phyloP scores from a whole-genome alignment of 2,113 vertebrate genomes.

The Guaruba guarouba region DNA sequence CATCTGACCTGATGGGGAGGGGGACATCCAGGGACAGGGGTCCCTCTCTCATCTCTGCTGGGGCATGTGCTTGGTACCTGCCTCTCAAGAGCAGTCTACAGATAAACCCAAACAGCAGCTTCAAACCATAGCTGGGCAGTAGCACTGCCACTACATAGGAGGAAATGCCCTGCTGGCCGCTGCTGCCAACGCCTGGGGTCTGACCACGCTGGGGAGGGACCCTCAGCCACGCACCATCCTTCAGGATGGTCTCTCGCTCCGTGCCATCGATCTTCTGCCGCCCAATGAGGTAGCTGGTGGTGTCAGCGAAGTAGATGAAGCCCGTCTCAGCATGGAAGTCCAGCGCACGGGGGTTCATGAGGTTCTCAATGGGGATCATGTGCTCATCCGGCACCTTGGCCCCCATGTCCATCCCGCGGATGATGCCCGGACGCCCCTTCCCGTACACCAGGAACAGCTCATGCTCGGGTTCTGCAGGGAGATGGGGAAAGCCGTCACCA shows the following conservation, averaged over 20 bases:
- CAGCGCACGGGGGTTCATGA: constrained; percentile 94
- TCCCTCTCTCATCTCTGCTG: neutral
- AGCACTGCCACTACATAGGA: rapidly evolving
- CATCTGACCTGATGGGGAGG: neutral
- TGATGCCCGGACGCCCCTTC: constrained; percentile 93
- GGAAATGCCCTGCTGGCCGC: rapidly evolving
- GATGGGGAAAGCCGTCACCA: neutral
- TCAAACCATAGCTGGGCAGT: neutral
- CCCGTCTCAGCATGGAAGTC: constrained; percentile 92
- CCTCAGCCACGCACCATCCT: constrained; percentile 79
- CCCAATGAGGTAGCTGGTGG: constrained; percentile 94
- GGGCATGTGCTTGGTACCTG: neutral
- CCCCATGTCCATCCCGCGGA: constrained; percentile 95
- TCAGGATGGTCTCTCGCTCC: constrained; percentile 90
- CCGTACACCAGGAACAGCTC: constrained; percentile 95
- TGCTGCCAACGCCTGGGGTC: rapidly evolving
- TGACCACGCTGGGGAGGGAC: rapidly evolving
- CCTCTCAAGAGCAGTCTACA: neutral
- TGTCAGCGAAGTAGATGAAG: constrained; percentile 96
- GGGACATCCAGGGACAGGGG: neutral
- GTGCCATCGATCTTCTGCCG: constrained; percentile 95
- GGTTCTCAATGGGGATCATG: constrained; percentile 98
- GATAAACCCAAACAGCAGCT: neutral
- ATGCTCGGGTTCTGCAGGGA: constrained; percentile 85
- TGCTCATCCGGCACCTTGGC: constrained; percentile 93